Evolutionary conservation across 1,140 invertebrate genomes (phyloP), one percentile per base, ranked within the genome.

Genomic region (Tetramorium simillimum): DNA sequence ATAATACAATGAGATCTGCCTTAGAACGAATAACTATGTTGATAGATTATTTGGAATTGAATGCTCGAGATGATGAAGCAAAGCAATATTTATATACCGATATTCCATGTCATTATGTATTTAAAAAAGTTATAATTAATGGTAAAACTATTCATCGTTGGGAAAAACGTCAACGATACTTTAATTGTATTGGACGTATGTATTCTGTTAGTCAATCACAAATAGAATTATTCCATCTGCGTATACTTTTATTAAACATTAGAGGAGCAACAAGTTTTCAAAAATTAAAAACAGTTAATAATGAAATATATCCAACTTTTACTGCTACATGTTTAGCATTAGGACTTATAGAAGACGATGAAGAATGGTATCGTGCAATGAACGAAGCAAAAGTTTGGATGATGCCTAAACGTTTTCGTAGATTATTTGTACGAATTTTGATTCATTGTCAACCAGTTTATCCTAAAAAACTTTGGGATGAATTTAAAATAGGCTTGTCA

Each of bases 381-480:
- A 76, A 76, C 7, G 73, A 76, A 76, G 53, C 53, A 12, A 76
- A 76, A 76, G 5, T 43, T 60, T 76, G 67, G 24, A 70, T 73
- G 73, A 76, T 76, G 73, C 73, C 53, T 12, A 58, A 4, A n/a
- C 53, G 56, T 12, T 21, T 76, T 76, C 21, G 73, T 60, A 76
- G 28, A 28, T 76, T 76, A 6, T 76, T 76, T 1, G 51, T 56
- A 2, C 51, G 72, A 75, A 75, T 75, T 75, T 40, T 56, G 2
- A 75, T 75, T 75, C 72, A 75, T 75, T 75, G 72, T n/a, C 51
- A 75, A 56, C 51, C 72, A 75, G 1, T 75, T 33, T 1, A 75
- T 40, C 37, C 14, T 0, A 24, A 76, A 24, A 16, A 76, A 2
- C 24, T 76, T 24, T 76, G 73, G 21, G 53, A 76, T 24, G 7